A percentile compares a stretch with the other conserved stretches of the same genome.
These are phyloP conservation scores for Crocodylus rhombifer DNA, from an alignment of 2,797 vertebrate species.

Conservation along the genomic window DNA sequence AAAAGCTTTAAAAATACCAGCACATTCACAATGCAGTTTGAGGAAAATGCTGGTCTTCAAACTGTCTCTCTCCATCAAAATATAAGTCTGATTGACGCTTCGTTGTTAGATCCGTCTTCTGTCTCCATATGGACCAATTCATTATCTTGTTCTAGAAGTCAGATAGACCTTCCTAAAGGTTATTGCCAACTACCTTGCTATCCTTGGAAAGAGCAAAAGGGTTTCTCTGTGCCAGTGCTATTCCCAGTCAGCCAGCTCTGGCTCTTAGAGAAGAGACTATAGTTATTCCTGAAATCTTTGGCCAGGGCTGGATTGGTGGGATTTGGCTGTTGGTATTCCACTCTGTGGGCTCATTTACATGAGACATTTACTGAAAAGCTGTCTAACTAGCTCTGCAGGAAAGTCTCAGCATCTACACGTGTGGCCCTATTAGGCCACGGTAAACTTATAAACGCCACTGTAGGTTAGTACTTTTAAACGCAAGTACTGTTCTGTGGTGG, in stretches of 20 bases:
- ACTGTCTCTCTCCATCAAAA: background rate
- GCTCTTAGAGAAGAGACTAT: background rate
- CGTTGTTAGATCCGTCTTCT: background rate
- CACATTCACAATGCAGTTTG: background rate
- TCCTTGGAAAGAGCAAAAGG: background rate
- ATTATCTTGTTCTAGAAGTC: background rate
- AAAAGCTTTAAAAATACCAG: constrained; percentile 24
- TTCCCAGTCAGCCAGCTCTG: background rate
- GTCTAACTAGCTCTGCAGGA: no score
- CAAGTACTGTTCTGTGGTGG: no score
- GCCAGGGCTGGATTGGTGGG: constrained; percentile 40
- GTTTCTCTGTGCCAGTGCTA: background rate
- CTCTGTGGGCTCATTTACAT: no score
- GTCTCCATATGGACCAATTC: background rate
- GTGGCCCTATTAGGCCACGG: no score
- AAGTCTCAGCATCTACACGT: no score
- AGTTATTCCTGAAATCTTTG: background rate
- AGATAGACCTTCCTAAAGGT: background rate
- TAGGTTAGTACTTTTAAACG: no score
- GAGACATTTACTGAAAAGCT: no score
- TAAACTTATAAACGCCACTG: no score
- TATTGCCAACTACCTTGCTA: background rate
- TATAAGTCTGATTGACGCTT: background rate
- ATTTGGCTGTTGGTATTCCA: constrained; percentile 21
- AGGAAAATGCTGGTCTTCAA: background rate